Base-by-base conservation (phyloP, 2,113 vertebrate species). In the Sterrhoptilus dennistouni region DNA sequence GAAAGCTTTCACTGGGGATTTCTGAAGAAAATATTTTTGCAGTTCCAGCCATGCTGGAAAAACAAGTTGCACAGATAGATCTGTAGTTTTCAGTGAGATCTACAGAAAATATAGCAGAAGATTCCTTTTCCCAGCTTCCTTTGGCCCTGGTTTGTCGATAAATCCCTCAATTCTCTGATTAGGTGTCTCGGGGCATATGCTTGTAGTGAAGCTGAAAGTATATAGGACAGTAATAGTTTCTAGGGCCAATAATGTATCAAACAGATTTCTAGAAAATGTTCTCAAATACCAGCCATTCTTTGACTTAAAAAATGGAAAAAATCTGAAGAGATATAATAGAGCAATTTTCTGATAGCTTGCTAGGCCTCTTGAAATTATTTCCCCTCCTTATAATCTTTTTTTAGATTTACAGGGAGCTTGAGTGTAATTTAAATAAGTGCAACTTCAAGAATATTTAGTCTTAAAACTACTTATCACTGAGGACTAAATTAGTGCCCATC, bases 371-470 rank as follows among this genome's bases (percentile, higher is more conserved):
- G 57, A 93, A 87, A 87, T 83, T 2, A 87, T 84, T 78, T 64
- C 12, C 6, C 5, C 5, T 45, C 71, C 35, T 66, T 4, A 33
- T 38, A 69, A 82, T 66, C 11, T 94, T 85, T 87, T 94, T 93
- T 83, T 68, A 83, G 53, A 49, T 90, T 90, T 93, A 80, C 28
- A 52, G 53, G 65, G 65, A 89, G 33, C 31, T 93, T 68, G 45
- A 94, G 23, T 69, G 20, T 82, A 85, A 89, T 96, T 95, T 95
- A 72, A 95, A 72, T 90, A 87, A 90, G 42, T 85, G 44, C 64
- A 85, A 83, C 93, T 94, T 91, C 68, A 93, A 92, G 76, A 90
- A 83, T 96, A 83, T 96, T 94, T 92, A 77, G 57, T 90, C 28
- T 93, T 94, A 86, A 56, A 95, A 81, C 52, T 96, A 83, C 80